A percentile compares a stretch with the other conserved stretches of the same genome.
Conservation (phyloP, 2,113 vertebrate species). For the Pomatostomus ruficeps region DNA sequence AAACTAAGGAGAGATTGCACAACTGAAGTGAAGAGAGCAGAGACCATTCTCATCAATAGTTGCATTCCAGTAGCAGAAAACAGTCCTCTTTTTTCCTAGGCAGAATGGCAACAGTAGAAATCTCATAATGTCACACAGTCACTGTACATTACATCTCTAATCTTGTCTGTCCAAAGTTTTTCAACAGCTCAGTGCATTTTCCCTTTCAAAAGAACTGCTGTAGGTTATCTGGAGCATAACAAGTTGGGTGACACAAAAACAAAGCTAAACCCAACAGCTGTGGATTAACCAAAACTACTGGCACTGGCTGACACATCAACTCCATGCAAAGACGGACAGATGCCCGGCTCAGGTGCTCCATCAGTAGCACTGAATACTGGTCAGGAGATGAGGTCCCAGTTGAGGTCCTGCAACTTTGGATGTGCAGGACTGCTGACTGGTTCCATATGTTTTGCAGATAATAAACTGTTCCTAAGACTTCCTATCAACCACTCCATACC, state of each 20-base stretch:
- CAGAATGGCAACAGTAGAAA: neutral
- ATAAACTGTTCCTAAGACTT: neutral
- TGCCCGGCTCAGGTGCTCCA: neutral
- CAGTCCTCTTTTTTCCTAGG: neutral
- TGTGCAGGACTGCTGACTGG: neutral
- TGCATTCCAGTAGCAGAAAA: neutral
- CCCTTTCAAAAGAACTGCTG: neutral
- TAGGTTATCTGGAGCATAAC: neutral
- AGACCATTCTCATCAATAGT: neutral
- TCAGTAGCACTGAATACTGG: neutral
- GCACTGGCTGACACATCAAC: neutral
- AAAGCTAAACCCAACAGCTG: neutral
- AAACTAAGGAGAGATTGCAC: neutral
- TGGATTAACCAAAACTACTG: neutral
- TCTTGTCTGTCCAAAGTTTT: neutral
- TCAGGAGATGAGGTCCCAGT: neutral
- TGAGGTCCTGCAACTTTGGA: no score
- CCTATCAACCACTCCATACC: neutral
- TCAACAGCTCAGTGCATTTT: neutral
- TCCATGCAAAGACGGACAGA: neutral
- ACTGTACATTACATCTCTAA: neutral
- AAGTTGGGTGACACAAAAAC: neutral
- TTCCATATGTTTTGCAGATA: neutral
- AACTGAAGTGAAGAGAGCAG: neutral
- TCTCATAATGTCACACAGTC: neutral